Base-by-base conservation (phyloP, 2,888 invertebrate species). In the Cantharis rustica region DNA sequence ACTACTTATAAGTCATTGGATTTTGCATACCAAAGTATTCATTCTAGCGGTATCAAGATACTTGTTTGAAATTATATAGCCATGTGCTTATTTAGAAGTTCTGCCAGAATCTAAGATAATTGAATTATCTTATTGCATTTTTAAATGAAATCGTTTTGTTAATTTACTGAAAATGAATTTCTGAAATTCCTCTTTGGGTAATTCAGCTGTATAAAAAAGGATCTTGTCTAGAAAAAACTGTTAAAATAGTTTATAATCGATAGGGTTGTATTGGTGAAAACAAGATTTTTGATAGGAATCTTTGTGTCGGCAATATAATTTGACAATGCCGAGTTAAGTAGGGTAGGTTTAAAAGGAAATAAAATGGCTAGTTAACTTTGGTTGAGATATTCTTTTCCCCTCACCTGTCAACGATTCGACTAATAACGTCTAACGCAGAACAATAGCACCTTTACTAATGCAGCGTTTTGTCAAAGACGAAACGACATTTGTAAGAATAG, bases 371-470 rank as follows among this genome's bases (percentile, higher is more conserved):
- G 73, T 73, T 77, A 75, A 69, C 73, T 73, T 74, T 80, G 77
- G 79, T 80, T 72, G 80, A 71, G 64, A 61, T 75, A 75, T 76
- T 61, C 75, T 69, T 75, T 79, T 75, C 75, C 74, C 77, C 61
- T 68, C 23, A 68, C 68, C 75, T 78, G 80, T 80, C 80, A 81
- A 69, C 80, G 75, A 47, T 75, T 77, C 80, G 74, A 81, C 82
- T 82, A 82, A 81, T 82, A 81, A 81, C 78, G 73, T 71, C 72
- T 76, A 76, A 76, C 74, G 47, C 68, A 79, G 80, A 83, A 83
- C 82, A 83, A 83, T 83, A 81, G 82, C 80, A 79, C 81, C 80
- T 81, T 78, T 75, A 79, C 79, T 81, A 79, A 81, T 79, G 75
- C 72, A 73, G 69, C 80, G 78, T 82, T 83, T 82, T 82, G 82